Evolutionary conservation across 2,888 invertebrate species (phyloP).

Genomic region (Acrocyrtus sp.): DNA sequence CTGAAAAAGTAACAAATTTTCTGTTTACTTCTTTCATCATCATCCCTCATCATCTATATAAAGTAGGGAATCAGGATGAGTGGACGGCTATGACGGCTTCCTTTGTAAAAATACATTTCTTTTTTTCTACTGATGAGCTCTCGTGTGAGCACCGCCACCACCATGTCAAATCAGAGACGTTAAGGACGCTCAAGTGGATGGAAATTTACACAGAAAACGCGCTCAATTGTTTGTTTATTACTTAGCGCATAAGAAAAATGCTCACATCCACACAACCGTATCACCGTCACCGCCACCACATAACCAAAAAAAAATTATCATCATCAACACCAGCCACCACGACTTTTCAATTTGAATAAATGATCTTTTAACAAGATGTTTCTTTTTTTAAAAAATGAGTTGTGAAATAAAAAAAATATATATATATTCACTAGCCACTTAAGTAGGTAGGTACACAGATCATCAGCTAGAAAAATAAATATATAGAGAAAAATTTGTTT

Average conservation of each 20-base stretch:
- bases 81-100: no score
- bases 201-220: no score
- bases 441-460: conserved; percentile 6
- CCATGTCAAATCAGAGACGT: conserved; percentile 44
- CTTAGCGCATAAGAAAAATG: no score
- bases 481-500: background rate
- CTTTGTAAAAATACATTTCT: conserved; percentile 10
- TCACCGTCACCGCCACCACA: no score
- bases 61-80: background rate
- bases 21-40: background rate
- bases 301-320: no score
- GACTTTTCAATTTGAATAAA: conserved; percentile 47
- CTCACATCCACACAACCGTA: no score
- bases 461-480: background rate
- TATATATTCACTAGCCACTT: conserved; percentile 11
- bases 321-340: conserved; percentile 24
- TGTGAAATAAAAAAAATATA: no score
- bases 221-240: no score
- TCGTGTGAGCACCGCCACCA: conserved; percentile 13
- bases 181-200: no score
- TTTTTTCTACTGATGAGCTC: conserved; percentile 1
- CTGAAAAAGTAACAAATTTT: no score
- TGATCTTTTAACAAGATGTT: conserved; percentile 51
- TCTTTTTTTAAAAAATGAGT: no score
- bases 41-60: conserved; percentile 19